Percentiles rank a stretch among this genome's conserved stretches.
These are phyloP conservation scores for Sebastes alutus DNA, from an alignment of 2,797 vertebrate genomes.

Conservation along the genomic window DNA sequence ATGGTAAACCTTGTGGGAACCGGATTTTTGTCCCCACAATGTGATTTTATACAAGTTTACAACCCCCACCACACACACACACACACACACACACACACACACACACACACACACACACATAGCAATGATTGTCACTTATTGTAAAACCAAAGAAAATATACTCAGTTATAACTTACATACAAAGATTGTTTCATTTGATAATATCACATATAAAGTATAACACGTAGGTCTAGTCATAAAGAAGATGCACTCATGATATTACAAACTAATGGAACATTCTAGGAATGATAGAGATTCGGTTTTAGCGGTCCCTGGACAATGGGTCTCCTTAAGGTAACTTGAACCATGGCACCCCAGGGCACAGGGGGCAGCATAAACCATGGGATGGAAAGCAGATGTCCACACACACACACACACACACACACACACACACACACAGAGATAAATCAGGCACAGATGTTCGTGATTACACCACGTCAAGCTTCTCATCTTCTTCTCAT, in stretches of 20 bases:
- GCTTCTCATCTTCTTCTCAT: conserved; percentile 29
- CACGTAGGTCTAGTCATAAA: not conserved
- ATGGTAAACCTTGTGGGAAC: not conserved
- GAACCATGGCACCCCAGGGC: conserved; percentile 59
- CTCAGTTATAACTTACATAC: not conserved
- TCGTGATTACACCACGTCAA: conserved; percentile 23
- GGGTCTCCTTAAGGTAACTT: conserved; percentile 60
- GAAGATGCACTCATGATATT: not conserved
- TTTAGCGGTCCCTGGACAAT: conserved; percentile 6
- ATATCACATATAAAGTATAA: not conserved
- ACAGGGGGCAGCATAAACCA: conserved; percentile 47
- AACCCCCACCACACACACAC: not conserved
- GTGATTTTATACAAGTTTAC: not conserved
- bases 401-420: conserved; percentile 1
- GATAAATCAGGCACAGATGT: conserved; percentile 51
- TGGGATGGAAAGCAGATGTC: conserved; percentile 76
- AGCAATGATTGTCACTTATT: not conserved
- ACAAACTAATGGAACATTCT: not conserved
- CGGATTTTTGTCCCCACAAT: not conserved
- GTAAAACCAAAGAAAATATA: not conserved
- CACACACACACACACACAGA: conserved; percentile 1
- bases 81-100: not conserved
- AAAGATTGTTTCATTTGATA: not conserved
- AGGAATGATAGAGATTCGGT: not conserved
- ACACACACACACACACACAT: not conserved